Conservation (phyloP, 2,797 vertebrate species). For the Argya squamiceps region DNA sequence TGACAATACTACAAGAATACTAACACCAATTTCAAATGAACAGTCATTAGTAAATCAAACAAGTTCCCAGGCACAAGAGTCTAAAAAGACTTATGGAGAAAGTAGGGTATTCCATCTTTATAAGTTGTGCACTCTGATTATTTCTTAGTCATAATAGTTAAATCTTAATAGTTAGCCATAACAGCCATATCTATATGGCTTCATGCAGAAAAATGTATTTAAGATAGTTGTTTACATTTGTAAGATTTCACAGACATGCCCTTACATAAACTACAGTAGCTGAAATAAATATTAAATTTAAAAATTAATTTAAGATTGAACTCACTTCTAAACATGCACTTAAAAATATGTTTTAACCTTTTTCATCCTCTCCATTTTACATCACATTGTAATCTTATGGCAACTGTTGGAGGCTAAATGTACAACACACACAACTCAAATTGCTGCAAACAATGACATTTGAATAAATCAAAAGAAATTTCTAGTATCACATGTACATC, state of each 20-base stretch:
- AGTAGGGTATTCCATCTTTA: background rate
- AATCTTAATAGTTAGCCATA: background rate
- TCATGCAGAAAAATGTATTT: background rate
- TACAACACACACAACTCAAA: background rate
- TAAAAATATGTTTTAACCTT: background rate
- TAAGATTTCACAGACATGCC: background rate
- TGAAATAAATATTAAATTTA: background rate
- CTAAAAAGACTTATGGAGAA: background rate
- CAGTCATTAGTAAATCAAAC: background rate
- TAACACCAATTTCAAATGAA: background rate
- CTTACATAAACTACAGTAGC: background rate
- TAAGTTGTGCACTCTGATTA: background rate
- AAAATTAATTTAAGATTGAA: background rate
- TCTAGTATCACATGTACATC: background rate
- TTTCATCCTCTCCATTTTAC: background rate
- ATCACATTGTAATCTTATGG: background rate
- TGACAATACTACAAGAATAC: background rate
- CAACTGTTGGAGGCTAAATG: background rate
- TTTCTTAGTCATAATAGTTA: background rate
- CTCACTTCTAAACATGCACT: background rate
- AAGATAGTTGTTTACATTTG: background rate
- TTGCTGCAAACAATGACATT: background rate
- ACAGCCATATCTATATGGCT: background rate
- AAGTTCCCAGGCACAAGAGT: background rate
- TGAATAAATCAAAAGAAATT: conserved; percentile 38